These are phyloP conservation scores for Acromyrmex charruanus DNA, from an alignment of 1,140 invertebrate species.

Conservation along the genomic window DNA sequence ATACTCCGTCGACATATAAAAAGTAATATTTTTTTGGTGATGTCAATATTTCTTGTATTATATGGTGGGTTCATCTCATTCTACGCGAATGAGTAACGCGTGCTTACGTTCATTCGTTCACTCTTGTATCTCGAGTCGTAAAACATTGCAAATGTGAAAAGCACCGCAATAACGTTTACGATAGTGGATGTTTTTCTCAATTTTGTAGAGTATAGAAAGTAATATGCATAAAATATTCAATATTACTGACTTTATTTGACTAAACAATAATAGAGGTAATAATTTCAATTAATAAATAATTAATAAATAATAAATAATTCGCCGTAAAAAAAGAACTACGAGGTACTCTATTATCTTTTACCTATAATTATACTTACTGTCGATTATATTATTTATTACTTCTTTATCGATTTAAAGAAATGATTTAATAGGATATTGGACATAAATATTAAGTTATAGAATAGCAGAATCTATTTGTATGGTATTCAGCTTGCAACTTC, in stretches of 20 bases:
- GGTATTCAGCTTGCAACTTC: constrained; percentile 4
- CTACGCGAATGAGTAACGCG: background rate
- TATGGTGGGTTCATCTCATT: background rate
- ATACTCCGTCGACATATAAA: background rate
- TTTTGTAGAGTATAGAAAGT: background rate
- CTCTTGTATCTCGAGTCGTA: constrained; percentile 1
- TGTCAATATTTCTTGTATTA: constrained; percentile 3
- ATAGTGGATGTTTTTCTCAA: background rate
- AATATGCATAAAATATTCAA: constrained; percentile 9
- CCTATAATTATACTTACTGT: background rate
- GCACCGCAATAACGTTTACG: background rate
- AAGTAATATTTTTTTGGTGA: background rate
- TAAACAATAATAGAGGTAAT: background rate
- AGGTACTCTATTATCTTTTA: no score
- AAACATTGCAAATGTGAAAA: constrained; percentile 11
- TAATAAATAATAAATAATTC: background rate
- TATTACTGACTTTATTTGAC: constrained; percentile 1
- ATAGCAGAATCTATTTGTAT: background rate
- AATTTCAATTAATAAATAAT: background rate
- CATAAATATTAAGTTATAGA: background rate
- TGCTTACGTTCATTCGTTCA: constrained; percentile 30
- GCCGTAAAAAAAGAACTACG: no score
- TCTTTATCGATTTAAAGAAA: background rate
- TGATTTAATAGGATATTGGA: background rate
- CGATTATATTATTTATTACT: background rate